phyloP scores from a whole-genome alignment of 2,113 vertebrate genomes.

The Falco punctatus region DNA sequence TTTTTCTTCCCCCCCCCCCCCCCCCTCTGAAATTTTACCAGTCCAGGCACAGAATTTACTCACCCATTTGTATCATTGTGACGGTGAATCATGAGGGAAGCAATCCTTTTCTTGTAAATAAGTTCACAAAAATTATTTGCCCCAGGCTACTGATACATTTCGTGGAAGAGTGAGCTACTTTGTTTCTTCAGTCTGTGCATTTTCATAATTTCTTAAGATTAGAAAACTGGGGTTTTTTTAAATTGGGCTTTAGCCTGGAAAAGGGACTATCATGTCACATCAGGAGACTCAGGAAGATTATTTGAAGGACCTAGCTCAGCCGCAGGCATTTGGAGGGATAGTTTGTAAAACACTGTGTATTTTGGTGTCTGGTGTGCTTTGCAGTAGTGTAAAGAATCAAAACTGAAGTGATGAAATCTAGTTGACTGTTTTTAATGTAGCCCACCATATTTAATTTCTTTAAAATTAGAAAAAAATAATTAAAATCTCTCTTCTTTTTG shows the following conservation, averaged over 20 bases:
- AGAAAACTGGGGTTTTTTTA: neutral
- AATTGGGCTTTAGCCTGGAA: neutral
- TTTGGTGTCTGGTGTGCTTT: neutral
- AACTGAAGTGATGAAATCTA: neutral
- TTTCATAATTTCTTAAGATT: neutral
- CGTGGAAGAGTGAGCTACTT: neutral
- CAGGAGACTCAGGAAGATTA: neutral
- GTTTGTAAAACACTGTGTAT: accelerated
- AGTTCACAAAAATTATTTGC: neutral
- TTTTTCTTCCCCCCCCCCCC: neutral
- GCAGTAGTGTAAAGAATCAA: neutral
- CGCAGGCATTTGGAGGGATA: accelerated
- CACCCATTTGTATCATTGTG: neutral
- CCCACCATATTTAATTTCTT: neutral
- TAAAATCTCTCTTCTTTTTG: neutral
- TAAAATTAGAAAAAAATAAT: neutral
- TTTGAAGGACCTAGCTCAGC: neutral
- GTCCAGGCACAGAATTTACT: neutral
- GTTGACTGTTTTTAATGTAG: neutral
- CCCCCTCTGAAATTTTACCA: neutral
- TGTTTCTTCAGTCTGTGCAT: neutral
- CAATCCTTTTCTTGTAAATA: neutral
- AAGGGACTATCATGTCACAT: neutral
- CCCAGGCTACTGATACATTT: neutral
- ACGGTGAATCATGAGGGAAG: slow-evolving; percentile 3